Evolutionary conservation across 2,888 invertebrate species (phyloP).

Genomic region (Altica lythri): DNA sequence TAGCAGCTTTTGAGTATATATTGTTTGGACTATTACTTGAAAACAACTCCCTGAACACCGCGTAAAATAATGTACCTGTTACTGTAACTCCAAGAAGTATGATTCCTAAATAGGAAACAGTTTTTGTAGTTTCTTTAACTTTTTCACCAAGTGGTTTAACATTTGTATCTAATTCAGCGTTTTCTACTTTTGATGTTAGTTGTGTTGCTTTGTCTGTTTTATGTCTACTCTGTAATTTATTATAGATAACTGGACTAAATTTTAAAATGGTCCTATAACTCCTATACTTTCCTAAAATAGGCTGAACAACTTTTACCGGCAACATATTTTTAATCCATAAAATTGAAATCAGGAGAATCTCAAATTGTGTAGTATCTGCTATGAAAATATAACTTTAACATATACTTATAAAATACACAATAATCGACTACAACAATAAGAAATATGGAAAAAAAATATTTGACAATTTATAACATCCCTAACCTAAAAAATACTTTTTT

Average conservation of each 20-base stretch:
- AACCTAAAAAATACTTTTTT: background rate
- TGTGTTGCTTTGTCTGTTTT: slow-evolving; percentile 32
- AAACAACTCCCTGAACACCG: slow-evolving; percentile 84
- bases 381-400: too few species aligned
- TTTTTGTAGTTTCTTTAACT: slow-evolving; percentile 90
- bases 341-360: too few species aligned
- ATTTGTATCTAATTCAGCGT: slow-evolving; percentile 55
- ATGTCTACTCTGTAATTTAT: slow-evolving; percentile 27
- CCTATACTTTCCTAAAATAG: slow-evolving; percentile 25
- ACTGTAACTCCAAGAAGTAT: slow-evolving; percentile 75
- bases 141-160: slow-evolving; percentile 72
- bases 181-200: slow-evolving; percentile 26
- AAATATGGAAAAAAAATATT: background rate
- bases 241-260: slow-evolving; percentile 26
- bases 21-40: slow-evolving; percentile 84
- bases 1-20: slow-evolving; percentile 78
- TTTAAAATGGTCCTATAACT: slow-evolving; percentile 26
- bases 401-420: background rate
- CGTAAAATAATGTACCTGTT: slow-evolving; percentile 81
- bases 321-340: slow-evolving; percentile 27
- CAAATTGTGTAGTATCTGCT: too few species aligned
- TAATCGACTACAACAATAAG: background rate
- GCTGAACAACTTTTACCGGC: slow-evolving; percentile 28
- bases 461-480: background rate
- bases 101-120: slow-evolving; percentile 81